phyloP scores from a whole-genome alignment of 2,888 invertebrate genomes.

The Drosophila mercatorum region DNA sequence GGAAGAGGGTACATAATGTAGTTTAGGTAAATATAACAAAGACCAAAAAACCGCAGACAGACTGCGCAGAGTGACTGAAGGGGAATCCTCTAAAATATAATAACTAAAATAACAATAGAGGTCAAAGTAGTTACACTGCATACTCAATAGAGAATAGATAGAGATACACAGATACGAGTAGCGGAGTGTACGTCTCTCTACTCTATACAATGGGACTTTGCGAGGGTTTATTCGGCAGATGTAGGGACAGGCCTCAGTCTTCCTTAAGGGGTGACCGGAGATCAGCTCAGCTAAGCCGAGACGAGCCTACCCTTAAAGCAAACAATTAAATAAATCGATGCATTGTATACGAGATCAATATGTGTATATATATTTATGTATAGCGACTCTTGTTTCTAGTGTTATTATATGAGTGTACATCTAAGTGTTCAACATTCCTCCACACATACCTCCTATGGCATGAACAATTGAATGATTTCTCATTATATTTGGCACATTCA shows the following conservation, averaged over 20 bases:
- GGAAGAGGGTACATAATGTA: constrained; percentile 29
- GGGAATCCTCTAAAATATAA: constrained; percentile 37
- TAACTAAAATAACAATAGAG: constrained; percentile 69
- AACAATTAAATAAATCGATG: constrained; percentile 61
- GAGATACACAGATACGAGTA: constrained; percentile 22
- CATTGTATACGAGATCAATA: constrained; percentile 56
- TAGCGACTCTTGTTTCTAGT: constrained; percentile 21
- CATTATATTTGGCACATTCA: not conserved
- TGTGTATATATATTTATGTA: constrained; percentile 25
- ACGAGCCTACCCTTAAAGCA: constrained; percentile 50
- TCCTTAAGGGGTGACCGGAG: constrained; percentile 65
- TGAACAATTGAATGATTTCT: constrained; percentile 15
- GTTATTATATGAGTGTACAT: not conserved
- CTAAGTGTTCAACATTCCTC: not conserved
- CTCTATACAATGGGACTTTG: constrained; percentile 5
- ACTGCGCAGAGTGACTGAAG: constrained; percentile 1
- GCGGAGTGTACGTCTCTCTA: constrained; percentile 4
- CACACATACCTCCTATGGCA: not conserved
- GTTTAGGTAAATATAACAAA: constrained; percentile 62
- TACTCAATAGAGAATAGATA: constrained; percentile 27
- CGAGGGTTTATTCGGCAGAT: constrained; percentile 43
- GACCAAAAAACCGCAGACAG: constrained; percentile 60
- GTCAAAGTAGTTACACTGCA: constrained; percentile 76
- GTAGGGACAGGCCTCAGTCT: constrained; percentile 47
- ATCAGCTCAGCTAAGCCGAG: constrained; percentile 16